These are phyloP conservation scores for Heliothis peltigera DNA, from an alignment of 2,888 invertebrate genomes.

Conservation along the genomic window DNA sequence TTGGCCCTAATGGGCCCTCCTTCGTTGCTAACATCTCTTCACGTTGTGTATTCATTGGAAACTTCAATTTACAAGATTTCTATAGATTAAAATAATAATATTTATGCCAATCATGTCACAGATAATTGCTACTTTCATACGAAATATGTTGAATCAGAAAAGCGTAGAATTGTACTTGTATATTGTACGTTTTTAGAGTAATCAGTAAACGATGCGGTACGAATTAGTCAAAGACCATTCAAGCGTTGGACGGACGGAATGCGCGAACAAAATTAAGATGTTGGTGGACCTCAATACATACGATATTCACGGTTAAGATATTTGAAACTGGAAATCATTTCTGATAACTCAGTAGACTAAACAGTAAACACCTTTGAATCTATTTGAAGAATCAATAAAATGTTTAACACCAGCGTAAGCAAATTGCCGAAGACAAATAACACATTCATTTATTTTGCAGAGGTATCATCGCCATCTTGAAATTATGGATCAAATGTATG, in stretches of 20 bases:
- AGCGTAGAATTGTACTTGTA: constrained; percentile 40
- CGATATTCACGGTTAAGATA: constrained; percentile 11
- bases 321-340: neutral
- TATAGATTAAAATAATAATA: neutral
- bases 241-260: constrained; percentile 46
- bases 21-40: too few relatives aligned
- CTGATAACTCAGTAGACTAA: too few relatives aligned
- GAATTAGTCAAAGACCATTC: constrained; percentile 48
- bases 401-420: too few relatives aligned
- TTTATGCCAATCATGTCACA: constrained; percentile 15
- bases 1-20: too few relatives aligned
- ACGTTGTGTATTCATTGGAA: too few relatives aligned
- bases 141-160: constrained; percentile 36
- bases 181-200: constrained; percentile 44
- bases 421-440: too few relatives aligned
- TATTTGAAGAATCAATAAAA: too few relatives aligned
- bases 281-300: constrained; percentile 19
- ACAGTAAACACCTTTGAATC: too few relatives aligned
- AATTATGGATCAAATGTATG: too few relatives aligned
- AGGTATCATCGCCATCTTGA: too few relatives aligned
- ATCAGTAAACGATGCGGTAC: constrained; percentile 43
- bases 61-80: neutral
- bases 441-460: too few relatives aligned
- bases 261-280: constrained; percentile 45
- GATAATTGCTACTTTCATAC: constrained; percentile 43